These are phyloP conservation scores for Lathamus discolor DNA, from an alignment of 2,113 vertebrate genomes.

Conservation along the genomic window DNA sequence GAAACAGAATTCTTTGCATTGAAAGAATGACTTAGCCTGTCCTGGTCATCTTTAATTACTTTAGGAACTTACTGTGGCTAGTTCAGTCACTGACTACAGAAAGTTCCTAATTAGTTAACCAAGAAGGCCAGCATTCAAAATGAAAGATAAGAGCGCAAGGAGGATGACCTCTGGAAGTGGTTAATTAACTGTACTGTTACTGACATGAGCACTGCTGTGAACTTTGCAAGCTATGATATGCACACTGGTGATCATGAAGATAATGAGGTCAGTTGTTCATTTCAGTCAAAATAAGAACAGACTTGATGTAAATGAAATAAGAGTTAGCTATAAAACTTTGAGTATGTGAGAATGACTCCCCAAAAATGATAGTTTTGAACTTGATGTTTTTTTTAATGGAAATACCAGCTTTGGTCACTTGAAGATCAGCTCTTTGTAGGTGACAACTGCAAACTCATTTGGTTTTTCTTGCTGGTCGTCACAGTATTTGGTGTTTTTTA, in stretches of 20 bases:
- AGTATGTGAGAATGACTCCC: background rate
- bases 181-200: background rate
- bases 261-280: background rate
- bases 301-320: background rate
- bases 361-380: background rate
- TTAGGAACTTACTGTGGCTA: background rate
- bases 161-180: background rate
- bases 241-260: background rate
- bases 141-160: background rate
- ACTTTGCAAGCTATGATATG: background rate
- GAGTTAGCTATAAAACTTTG: background rate
- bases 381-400: background rate
- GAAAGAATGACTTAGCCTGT: background rate
- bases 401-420: background rate
- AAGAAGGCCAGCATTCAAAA: background rate
- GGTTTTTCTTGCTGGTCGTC: background rate
- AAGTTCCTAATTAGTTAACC: background rate
- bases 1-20: background rate
- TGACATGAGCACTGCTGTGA: background rate
- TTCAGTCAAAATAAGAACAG: conserved; percentile 31
- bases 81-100: background rate
- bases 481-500: background rate
- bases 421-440: background rate
- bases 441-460: background rate
- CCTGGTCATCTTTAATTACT: background rate